These are phyloP conservation scores for Drosophila chauvacae DNA, from an alignment of 1,140 invertebrate species.

Conservation along the genomic window DNA sequence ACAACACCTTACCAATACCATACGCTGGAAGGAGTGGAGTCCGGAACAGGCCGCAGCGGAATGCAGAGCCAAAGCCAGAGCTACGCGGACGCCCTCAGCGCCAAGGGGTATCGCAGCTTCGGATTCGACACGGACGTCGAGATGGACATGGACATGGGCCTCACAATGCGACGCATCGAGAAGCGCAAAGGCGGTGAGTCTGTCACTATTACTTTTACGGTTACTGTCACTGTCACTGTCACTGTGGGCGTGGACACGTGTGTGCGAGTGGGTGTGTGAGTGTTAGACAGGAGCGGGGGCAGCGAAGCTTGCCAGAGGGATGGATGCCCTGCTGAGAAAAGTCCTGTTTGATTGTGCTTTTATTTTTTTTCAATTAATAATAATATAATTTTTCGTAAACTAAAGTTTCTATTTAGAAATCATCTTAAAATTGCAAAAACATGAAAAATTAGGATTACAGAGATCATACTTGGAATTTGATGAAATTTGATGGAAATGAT, in stretches of 20 bases:
- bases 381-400: no score
- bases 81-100: constrained; percentile 78
- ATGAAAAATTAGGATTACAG: no score
- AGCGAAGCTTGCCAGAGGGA: background rate
- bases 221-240: background rate
- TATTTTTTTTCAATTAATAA: background rate
- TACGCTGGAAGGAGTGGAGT: background rate
- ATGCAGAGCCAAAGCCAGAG: constrained; percentile 68
- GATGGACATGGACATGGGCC: constrained; percentile 79
- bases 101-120: constrained; percentile 80
- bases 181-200: constrained; percentile 80
- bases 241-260: constrained; percentile 1
- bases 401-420: no score
- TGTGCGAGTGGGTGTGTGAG: background rate
- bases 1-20: background rate
- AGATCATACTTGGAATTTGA: no score
- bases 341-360: background rate
- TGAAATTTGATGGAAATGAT: no score
- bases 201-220: background rate
- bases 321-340: background rate
- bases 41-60: constrained; percentile 15
- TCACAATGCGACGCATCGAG: constrained; percentile 65
- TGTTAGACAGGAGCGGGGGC: background rate
- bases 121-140: constrained; percentile 83
- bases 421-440: no score